Base-by-base conservation (phyloP, 2,113 vertebrate species). In the Pachyramphus minor region DNA sequence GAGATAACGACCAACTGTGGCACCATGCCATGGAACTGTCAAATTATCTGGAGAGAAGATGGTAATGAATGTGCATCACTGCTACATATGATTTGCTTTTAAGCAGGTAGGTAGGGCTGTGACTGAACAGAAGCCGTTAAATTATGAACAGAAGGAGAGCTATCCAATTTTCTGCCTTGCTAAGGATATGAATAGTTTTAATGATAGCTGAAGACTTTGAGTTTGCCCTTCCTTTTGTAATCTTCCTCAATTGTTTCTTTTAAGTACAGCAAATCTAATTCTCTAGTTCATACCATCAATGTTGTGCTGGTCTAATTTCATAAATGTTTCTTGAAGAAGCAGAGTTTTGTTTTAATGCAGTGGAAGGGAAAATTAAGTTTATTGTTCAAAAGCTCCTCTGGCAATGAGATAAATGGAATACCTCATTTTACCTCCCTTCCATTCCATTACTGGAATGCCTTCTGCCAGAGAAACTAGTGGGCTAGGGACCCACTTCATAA, bases 81-180 rank as follows among this genome's bases (percentile, higher is more conserved):
- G 93, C 88, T 94, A 94, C 73, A 68, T 86, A 49, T 44, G 75
- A 90, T 90, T 90, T 77, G 39, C 60, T 94, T 92, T 93, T 95
- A 94, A 96, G 85, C 85, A 83, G 85, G 93, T 93, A 97, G 90
- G 90, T 93, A 96, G 79, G 63, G 47, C 91, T 96, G 68, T 90
- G 85, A 81, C 76, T 87, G 85, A 97, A 91, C 87, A 93, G 79
- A 92, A 94, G 64, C 76, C 56, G 75, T 90, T 86, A 95, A 90
- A 95, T 92, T 81, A 72, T 35, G 77, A 95, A 95, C 82, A 90
- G 91, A 95, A 95, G 84, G 87, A 96, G 35, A 86, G 50, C 9
- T 88, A 94, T 94, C 88, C 79, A 88, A 94, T 95, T 92, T 96
- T 96, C 76, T 93, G 88, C 72, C 68, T 96, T 92, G 64, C 88